A percentile compares a stretch with the other conserved stretches of the same genome.
These are phyloP conservation scores for Salvelinus sp. DNA, from an alignment of 2,113 vertebrate species.

Conservation along the genomic window DNA sequence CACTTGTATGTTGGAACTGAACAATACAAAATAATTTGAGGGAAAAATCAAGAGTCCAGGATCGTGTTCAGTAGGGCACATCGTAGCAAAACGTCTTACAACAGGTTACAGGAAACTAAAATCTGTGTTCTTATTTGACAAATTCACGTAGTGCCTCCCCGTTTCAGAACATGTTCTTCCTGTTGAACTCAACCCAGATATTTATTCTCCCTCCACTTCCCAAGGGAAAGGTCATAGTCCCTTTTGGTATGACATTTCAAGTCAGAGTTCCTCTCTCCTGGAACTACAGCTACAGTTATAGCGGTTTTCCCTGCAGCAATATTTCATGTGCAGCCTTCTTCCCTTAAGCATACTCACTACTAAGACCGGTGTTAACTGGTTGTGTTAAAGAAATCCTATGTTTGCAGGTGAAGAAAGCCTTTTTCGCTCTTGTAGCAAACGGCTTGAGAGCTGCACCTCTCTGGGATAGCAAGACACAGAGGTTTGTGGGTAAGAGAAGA, in stretches of 20 bases:
- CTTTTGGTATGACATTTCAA: background rate
- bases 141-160: no score
- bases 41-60: no score
- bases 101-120: no score
- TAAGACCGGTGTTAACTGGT: background rate
- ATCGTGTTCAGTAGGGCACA: no score
- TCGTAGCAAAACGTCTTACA: no score
- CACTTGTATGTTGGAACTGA: background rate
- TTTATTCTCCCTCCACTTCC: background rate
- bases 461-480: conserved; percentile 90
- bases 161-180: no score
- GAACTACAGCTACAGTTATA: background rate
- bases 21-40: no score
- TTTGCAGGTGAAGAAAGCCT: conserved; percentile 91
- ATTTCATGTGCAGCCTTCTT: no score
- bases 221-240: background rate
- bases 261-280: background rate
- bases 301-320: no score
- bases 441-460: conserved; percentile 89
- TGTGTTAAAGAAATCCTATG: background rate
- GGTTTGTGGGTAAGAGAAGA: conserved; percentile 88
- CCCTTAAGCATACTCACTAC: no score
- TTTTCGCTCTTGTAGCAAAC: conserved; percentile 88
- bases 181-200: background rate
- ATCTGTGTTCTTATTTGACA: no score